Conservation (phyloP, 2,797 vertebrate genomes). For the Calcarius lapponicus region DNA sequence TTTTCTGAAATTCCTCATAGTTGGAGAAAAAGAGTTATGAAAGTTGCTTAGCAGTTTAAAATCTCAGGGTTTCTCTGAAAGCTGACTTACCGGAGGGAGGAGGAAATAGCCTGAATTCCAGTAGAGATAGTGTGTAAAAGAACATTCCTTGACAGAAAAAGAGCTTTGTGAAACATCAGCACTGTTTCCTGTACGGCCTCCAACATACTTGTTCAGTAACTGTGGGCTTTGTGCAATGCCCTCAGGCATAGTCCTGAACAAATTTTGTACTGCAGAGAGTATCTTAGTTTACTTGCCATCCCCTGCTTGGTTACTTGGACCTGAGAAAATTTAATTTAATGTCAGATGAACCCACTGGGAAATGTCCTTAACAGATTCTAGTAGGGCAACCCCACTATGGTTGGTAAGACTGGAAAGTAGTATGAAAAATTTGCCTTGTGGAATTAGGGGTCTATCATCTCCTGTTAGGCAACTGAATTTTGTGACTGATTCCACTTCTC, state of each 20-base stretch:
- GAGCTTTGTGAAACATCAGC: background rate
- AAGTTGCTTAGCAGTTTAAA: background rate
- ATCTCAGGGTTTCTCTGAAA: background rate
- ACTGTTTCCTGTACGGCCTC: background rate
- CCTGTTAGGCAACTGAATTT: background rate
- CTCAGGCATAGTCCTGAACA: background rate
- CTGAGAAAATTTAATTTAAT: background rate
- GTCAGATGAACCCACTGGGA: background rate
- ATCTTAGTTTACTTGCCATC: background rate
- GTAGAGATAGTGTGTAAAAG: background rate
- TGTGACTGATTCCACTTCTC: background rate
- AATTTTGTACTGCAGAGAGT: too few species aligned
- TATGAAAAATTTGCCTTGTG: background rate
- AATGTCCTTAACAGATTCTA: background rate
- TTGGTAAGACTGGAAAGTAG: background rate
- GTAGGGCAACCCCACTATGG: background rate
- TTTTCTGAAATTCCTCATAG: background rate
- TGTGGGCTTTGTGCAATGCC: background rate
- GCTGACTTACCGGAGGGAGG: background rate
- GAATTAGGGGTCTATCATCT: background rate
- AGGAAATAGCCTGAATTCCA: background rate
- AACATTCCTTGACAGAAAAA: background rate
- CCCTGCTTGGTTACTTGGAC: background rate
- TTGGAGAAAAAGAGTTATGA: background rate
- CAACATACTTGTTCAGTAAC: background rate